These are phyloP conservation scores for Psammodynastes pulverulentus DNA, from an alignment of 2,113 vertebrate species.

Conservation along the genomic window DNA sequence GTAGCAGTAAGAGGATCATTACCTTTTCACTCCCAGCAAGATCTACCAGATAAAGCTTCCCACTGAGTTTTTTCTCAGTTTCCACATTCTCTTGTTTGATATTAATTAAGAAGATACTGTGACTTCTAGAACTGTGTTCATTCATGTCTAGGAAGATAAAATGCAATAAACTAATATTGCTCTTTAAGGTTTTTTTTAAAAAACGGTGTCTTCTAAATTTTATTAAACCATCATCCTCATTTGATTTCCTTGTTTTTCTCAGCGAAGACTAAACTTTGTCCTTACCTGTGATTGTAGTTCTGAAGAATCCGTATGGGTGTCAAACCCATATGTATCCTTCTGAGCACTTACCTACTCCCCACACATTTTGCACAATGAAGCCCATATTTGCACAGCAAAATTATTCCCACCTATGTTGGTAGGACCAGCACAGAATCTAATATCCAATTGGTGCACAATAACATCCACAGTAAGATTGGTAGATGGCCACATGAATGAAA, in stretches of 20 bases:
- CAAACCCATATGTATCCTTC: not conserved
- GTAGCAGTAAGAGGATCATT: conserved; percentile 37
- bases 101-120: conserved; percentile 95
- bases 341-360: not conserved
- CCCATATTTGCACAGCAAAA: not conserved
- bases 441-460: not conserved
- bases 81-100: conserved; percentile 97
- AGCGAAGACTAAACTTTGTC: not conserved
- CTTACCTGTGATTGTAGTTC: not conserved
- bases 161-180: not conserved
- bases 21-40: conserved; percentile 97
- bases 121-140: conserved; percentile 96
- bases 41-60: conserved; percentile 96
- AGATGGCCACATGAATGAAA: not conserved
- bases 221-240: not conserved
- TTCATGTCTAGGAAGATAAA: conserved; percentile 88
- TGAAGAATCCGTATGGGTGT: rapidly evolving
- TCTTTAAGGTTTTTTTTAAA: not conserved
- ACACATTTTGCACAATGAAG: not conserved
- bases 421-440: not conserved
- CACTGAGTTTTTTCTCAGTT: conserved; percentile 92
- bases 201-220: not conserved
- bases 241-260: not conserved
- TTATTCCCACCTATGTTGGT: not conserved
- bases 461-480: not conserved